Base-by-base conservation (phyloP, 2,113 vertebrate species). In the Phocoena sinus region DNA sequence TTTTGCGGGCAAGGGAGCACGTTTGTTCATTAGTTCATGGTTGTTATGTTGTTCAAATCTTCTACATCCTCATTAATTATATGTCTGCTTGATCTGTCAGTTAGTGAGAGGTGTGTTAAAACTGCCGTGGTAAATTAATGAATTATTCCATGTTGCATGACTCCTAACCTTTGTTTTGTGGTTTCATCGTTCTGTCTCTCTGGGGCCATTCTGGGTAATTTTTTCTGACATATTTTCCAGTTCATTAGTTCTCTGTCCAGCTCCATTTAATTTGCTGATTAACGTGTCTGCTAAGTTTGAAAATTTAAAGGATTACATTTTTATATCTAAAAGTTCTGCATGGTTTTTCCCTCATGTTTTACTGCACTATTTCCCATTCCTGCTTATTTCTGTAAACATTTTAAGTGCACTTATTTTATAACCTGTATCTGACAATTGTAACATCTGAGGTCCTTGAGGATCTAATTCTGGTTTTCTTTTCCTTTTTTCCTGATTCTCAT, bases 151-250 rank as follows among this genome's bases (percentile, higher is more conserved):
- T 47, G 41, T 26, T 44, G 25, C 17, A 1, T 41, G 65, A 62
- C 17, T 17, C 60, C 36, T 53, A 65, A 47, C 18, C 26, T 92
- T 33, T 26, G 5, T 41, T 65, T 94, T 56, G 33, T 38, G 38
- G 26, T 68, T 68, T 81, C 38, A 62, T 44, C 11, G 0, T 81
- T 74, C 94, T 58, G 31, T 76, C 50, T 89, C 31, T 60, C 65
- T 94, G 58, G n/a, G 36, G 21, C 60, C 44, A 36, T 77, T 20
- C 26, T 50, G 63, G 62, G 17, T 60, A 50, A 60, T 63, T 81
- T 53, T 73, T 92, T 91, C 82, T 58, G 67, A 92, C 60, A 10
- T 14, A 20, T 96, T 71, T 92, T 92, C 73, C 67, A 71, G 60
- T 82, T 86, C 67, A 65, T 81, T 65, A 86, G 53, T 92, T 92